Percentiles rank a stretch among this genome's conserved stretches.
These are phyloP conservation scores for Rotaria magnacalcarata DNA, from an alignment of 2,888 invertebrate genomes.

Conservation along the genomic window DNA sequence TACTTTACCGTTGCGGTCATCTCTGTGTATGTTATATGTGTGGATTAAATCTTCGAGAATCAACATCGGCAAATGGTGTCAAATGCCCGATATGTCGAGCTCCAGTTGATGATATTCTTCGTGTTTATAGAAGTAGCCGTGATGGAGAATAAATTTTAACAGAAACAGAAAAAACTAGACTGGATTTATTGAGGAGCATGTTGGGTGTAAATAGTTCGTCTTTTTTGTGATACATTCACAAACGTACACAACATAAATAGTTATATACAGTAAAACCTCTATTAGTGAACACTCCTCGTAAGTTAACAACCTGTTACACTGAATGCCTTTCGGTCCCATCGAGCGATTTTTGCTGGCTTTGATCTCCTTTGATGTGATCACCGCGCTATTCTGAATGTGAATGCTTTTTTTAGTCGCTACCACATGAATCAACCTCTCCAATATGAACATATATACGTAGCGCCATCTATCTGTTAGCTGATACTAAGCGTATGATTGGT, in stretches of 20 bases:
- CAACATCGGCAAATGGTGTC: slow-evolving; percentile 47
- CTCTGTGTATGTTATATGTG: slow-evolving; percentile 57
- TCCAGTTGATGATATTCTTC: slow-evolving; percentile 56
- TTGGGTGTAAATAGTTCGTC: not conserved
- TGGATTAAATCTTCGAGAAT: slow-evolving; percentile 52
- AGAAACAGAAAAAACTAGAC: not conserved
- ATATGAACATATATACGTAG: too few species aligned
- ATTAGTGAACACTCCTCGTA: too few species aligned
- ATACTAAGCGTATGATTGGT: too few species aligned
- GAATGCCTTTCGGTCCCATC: too few species aligned
- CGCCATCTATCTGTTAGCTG: too few species aligned
- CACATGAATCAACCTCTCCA: too few species aligned
- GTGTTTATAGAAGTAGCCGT: slow-evolving; percentile 50
- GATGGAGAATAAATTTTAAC: not conserved
- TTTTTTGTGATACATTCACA: slow-evolving; percentile 7
- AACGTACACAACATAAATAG: not conserved
- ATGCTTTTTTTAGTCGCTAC: too few species aligned
- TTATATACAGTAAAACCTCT: not conserved
- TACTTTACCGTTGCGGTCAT: slow-evolving; percentile 59
- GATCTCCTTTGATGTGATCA: too few species aligned
- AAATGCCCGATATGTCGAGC: slow-evolving; percentile 58
- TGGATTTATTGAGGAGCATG: not conserved
- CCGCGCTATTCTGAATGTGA: too few species aligned
- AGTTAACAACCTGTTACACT: too few species aligned
- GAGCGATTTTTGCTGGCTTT: too few species aligned